These are phyloP conservation scores for Catharus minimus DNA, from an alignment of 2,113 vertebrate species.

Conservation along the genomic window DNA sequence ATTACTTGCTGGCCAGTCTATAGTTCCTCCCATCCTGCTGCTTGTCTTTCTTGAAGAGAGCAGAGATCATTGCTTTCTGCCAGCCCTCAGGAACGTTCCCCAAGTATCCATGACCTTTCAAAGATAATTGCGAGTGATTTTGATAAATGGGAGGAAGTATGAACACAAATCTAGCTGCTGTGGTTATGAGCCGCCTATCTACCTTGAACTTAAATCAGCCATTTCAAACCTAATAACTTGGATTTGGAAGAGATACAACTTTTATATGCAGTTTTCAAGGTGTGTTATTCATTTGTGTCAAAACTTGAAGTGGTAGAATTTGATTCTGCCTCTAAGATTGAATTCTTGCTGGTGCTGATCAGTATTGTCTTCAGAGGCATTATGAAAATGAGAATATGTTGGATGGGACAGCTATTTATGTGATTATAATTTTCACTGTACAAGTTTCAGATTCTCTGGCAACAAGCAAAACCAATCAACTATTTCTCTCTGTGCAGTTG, in stretches of 20 bases:
- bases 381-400: background rate
- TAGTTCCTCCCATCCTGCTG: background rate
- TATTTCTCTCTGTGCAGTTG: background rate
- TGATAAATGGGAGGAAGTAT: background rate
- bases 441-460: background rate
- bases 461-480: background rate
- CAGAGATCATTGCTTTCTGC: background rate
- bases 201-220: background rate
- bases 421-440: background rate
- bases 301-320: background rate
- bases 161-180: background rate
- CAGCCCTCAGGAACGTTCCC: background rate
- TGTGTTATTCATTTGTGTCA: background rate
- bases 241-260: background rate
- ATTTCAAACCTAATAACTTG: background rate
- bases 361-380: background rate
- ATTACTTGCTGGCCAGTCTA: background rate
- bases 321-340: background rate
- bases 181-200: background rate
- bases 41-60: background rate
- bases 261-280: background rate
- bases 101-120: background rate
- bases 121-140: background rate
- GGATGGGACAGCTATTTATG: background rate
- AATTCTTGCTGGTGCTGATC: background rate